A percentile compares a stretch with the other conserved stretches of the same genome.
phyloP scores from a whole-genome alignment of 2,888 invertebrate species.

The Melieria crassipennis region DNA sequence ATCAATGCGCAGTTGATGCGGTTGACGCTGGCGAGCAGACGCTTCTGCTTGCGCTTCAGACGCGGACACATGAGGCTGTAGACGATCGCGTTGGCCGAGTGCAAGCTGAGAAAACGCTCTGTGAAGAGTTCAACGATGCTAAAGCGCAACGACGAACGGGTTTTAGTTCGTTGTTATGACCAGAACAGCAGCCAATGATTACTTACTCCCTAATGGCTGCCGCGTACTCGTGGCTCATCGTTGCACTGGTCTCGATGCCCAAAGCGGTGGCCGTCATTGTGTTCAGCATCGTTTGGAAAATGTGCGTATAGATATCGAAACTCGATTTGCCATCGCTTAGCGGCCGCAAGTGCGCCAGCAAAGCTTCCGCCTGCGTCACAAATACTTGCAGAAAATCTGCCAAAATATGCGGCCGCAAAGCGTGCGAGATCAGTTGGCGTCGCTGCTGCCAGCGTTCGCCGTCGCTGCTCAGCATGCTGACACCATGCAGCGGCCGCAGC shows the following conservation, averaged over 20 bases:
- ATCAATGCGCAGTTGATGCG: slow-evolving; percentile 23
- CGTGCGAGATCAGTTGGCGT: slow-evolving; percentile 76
- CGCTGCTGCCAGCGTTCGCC: slow-evolving; percentile 60
- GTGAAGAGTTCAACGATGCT: slow-evolving; percentile 17
- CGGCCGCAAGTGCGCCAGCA: slow-evolving; percentile 69
- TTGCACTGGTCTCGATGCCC: slow-evolving; percentile 12
- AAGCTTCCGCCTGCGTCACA: slow-evolving; percentile 70
- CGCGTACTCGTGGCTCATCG: slow-evolving; percentile 3
- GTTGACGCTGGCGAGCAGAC: slow-evolving; percentile 16
- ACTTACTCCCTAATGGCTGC: slow-evolving; percentile 18
- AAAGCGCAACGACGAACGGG: background rate
- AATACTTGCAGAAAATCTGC: slow-evolving; percentile 76
- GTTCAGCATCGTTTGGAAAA: slow-evolving; percentile 54
- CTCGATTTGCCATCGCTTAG: slow-evolving; percentile 22
- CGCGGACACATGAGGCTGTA: slow-evolving; percentile 26
- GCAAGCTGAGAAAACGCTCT: slow-evolving; percentile 21
- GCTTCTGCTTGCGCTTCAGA: slow-evolving; percentile 13
- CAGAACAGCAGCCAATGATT: background rate
- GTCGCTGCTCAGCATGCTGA: slow-evolving; percentile 67
- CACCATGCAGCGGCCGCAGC: slow-evolving; percentile 66
- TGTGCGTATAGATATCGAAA: slow-evolving; percentile 71
- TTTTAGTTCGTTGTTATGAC: too few species aligned
- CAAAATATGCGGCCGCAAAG: slow-evolving; percentile 80
- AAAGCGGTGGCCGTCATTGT: slow-evolving; percentile 34
- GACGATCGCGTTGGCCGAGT: slow-evolving; percentile 12